phyloP scores from a whole-genome alignment of 2,888 invertebrate species.

The Hoplodrina blanda region DNA sequence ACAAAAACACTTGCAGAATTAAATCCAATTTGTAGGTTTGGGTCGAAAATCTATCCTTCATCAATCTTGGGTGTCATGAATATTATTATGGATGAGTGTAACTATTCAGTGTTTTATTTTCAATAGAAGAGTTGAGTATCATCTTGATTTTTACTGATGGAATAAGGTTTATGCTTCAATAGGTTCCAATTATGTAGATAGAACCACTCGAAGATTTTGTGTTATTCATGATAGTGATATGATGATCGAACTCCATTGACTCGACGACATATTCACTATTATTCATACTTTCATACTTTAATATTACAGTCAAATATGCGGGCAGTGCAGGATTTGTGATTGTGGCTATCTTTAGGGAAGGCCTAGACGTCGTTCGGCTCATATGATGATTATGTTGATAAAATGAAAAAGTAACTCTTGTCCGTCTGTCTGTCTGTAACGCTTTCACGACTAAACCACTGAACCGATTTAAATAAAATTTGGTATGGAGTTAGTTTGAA shows the following conservation, averaged over 20 bases:
- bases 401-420: too few species aligned
- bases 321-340: too few species aligned
- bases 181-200: slow-evolving; percentile 14
- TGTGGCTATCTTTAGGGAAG: too few species aligned
- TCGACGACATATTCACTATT: too few species aligned
- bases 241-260: neutral
- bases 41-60: slow-evolving; percentile 32
- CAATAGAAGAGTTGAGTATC: slow-evolving; percentile 1
- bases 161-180: slow-evolving; percentile 13
- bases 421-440: too few species aligned
- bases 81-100: slow-evolving; percentile 35
- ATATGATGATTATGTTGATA: too few species aligned
- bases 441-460: too few species aligned
- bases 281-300: too few species aligned
- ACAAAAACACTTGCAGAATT: slow-evolving; percentile 58
- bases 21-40: slow-evolving; percentile 50
- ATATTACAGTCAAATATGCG: too few species aligned
- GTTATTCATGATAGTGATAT: neutral
- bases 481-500: too few species aligned
- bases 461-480: too few species aligned
- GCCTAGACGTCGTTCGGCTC: too few species aligned
- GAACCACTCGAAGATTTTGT: neutral
- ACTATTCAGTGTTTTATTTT: slow-evolving; percentile 22
- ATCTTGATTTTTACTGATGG: slow-evolving; percentile 10
- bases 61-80: slow-evolving; percentile 36